Percentiles rank a stretch among this genome's conserved stretches.
These are phyloP conservation scores for Lochmaea capreae DNA, from an alignment of 2,888 invertebrate species.

Conservation along the genomic window DNA sequence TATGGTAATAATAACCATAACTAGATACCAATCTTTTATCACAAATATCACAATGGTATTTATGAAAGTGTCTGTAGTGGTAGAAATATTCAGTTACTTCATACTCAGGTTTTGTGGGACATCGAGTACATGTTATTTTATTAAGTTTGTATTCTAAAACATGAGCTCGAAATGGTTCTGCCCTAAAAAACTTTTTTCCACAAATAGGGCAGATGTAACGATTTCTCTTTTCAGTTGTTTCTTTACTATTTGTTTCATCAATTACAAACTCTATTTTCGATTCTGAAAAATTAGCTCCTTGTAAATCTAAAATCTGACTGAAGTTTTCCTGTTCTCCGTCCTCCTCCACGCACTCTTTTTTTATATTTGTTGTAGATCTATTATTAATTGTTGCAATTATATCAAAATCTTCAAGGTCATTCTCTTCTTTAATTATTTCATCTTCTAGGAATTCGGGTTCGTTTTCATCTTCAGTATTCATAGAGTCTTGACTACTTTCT, in stretches of 20 bases:
- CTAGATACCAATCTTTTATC: conserved; percentile 37
- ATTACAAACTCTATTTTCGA: conserved; percentile 21
- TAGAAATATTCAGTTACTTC: conserved; percentile 23
- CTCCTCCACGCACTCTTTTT: background rate
- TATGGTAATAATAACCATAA: conserved; percentile 31
- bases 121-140: conserved; percentile 20
- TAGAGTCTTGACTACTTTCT: background rate
- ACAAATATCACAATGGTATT: conserved; percentile 45
- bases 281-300: background rate
- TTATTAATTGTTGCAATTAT: no score
- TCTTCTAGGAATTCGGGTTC: background rate
- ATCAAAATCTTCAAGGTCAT: background rate
- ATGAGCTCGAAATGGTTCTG: conserved; percentile 12
- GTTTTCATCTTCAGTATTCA: background rate
- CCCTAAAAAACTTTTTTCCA: conserved; percentile 8
- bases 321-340: background rate
- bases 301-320: conserved; percentile 9
- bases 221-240: background rate
- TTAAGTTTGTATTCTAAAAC: conserved; percentile 14
- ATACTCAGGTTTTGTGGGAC: conserved; percentile 9
- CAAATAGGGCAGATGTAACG: conserved; percentile 26
- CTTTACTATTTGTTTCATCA: conserved; percentile 5
- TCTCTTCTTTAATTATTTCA: background rate
- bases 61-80: conserved; percentile 37
- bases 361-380: background rate